Conservation (phyloP, 2,888 invertebrate genomes). For the Heliconius ethilla region DNA sequence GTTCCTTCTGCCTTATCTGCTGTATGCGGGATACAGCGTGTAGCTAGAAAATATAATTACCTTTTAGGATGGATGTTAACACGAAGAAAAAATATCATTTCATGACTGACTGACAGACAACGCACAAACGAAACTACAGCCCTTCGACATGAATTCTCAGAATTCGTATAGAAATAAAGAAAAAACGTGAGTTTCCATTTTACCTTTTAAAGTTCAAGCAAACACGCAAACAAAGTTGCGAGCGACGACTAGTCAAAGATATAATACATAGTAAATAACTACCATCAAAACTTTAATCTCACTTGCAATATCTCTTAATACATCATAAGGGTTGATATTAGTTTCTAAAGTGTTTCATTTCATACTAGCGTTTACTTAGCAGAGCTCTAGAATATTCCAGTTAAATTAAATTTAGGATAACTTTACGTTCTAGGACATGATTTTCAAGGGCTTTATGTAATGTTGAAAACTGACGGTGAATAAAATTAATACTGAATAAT, state of each 20-base stretch:
- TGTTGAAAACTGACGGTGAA: neutral
- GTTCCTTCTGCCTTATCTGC: too few relatives aligned
- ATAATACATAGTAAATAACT: neutral
- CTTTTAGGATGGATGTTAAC: too few relatives aligned
- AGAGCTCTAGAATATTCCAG: neutral
- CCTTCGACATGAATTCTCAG: too few relatives aligned
- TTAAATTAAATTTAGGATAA: slow-evolving; percentile 11
- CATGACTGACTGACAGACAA: too few relatives aligned
- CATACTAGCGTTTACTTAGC: slow-evolving; percentile 8
- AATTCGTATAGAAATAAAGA: too few relatives aligned
- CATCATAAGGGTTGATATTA: neutral
- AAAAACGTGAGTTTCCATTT: too few relatives aligned
- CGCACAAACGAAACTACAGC: too few relatives aligned
- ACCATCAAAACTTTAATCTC: neutral
- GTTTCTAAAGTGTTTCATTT: neutral
- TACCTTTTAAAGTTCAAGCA: too few relatives aligned
- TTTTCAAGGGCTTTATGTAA: neutral
- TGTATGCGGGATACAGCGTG: too few relatives aligned
- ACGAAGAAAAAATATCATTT: too few relatives aligned
- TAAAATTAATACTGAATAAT: too few relatives aligned
- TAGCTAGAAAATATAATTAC: too few relatives aligned
- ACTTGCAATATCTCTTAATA: neutral
- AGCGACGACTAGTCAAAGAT: neutral
- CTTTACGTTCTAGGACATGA: neutral
- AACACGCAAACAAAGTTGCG: neutral